Conservation (phyloP, 2,113 vertebrate genomes). For the Setophaga kirtlandii region DNA sequence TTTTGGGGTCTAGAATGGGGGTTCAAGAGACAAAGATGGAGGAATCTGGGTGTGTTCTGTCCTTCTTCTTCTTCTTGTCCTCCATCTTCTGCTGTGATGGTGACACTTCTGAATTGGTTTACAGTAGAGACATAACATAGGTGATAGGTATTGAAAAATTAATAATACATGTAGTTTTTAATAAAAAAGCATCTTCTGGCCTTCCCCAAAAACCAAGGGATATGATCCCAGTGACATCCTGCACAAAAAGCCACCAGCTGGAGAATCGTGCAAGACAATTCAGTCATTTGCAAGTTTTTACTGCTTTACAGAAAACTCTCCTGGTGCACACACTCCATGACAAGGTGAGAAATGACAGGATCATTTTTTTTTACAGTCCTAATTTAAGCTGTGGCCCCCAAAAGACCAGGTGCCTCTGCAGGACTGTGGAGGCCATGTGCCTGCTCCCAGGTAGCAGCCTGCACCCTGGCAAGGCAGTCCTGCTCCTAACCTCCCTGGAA, state of each 20-base stretch:
- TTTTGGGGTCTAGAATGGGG: too few relatives aligned
- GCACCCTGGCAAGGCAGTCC: background rate
- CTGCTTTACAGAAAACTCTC: background rate
- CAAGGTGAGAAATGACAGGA: background rate
- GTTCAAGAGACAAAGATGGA: too few relatives aligned
- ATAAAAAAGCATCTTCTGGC: background rate
- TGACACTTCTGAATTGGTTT: too few relatives aligned
- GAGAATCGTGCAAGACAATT: background rate
- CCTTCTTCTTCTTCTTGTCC: too few relatives aligned
- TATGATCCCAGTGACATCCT: background rate
- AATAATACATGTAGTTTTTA: too few relatives aligned
- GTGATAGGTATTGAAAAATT: too few relatives aligned
- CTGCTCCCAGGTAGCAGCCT: background rate
- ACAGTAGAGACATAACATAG: too few relatives aligned
- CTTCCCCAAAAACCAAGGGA: background rate
- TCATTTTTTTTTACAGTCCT: background rate
- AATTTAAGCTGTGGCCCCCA: background rate
- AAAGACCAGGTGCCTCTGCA: background rate
- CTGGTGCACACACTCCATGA: too few relatives aligned
- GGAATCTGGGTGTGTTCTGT: too few relatives aligned
- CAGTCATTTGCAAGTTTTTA: background rate
- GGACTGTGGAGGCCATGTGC: background rate
- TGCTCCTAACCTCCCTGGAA: background rate
- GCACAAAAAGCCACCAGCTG: background rate
- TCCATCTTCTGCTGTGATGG: too few relatives aligned